Conservation (phyloP, 2,797 vertebrate genomes). For the Muscicapa striata region DNA sequence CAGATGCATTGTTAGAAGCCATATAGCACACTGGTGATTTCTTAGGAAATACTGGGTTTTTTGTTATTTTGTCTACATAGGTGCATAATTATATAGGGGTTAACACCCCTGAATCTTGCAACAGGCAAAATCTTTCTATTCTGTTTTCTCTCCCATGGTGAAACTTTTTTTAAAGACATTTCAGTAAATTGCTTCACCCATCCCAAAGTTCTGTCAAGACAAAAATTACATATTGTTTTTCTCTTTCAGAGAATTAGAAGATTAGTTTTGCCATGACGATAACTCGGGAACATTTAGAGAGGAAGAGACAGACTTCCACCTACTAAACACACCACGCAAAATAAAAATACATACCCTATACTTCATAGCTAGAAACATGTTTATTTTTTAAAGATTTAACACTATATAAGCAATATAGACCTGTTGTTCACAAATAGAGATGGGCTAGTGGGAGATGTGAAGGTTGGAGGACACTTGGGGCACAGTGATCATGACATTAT, state of each 20-base stretch:
- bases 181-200: not conserved
- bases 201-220: not conserved
- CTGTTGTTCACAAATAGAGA: too few species aligned
- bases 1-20: not conserved
- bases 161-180: not conserved
- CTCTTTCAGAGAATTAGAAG: not conserved
- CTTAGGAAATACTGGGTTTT: not conserved
- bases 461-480: too few species aligned
- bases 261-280: not conserved
- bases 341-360: not conserved
- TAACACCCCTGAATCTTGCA: not conserved
- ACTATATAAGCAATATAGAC: not conserved
- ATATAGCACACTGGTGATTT: not conserved
- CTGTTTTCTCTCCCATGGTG: not conserved
- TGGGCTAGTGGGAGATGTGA: too few species aligned
- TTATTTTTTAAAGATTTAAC: not conserved
- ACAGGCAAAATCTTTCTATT: not conserved
- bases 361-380: not conserved
- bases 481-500: too few species aligned
- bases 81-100: not conserved
- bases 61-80: not conserved
- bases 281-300: not conserved
- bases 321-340: slow-evolving; percentile 1
- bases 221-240: not conserved
- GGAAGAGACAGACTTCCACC: not conserved